Evolutionary conservation across 1,140 invertebrate species (phyloP).

Genomic region (Drosophila sp.): DNA sequence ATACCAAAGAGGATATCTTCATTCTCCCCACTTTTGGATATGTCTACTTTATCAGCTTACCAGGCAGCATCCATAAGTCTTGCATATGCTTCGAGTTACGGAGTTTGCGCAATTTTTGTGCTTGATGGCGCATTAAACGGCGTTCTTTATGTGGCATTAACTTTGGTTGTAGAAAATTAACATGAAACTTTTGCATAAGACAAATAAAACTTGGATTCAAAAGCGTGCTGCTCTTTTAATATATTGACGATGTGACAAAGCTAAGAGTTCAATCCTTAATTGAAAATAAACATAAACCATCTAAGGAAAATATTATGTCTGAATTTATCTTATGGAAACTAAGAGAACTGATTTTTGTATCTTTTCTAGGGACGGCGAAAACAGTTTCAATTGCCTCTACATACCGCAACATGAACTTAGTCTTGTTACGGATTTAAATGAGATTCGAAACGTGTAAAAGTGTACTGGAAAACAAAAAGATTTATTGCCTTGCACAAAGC

Average conservation of each 20-base stretch:
- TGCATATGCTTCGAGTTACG: conserved; percentile 40
- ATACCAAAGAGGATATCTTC: conserved; percentile 32
- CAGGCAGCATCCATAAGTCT: conserved; percentile 22
- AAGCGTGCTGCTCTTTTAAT: no score
- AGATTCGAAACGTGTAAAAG: conserved; percentile 59
- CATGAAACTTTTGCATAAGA: conserved; percentile 10
- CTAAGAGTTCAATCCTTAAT: conserved; percentile 42
- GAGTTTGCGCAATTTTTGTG: conserved; percentile 43
- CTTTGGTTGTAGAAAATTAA: conserved; percentile 22
- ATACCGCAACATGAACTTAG: conserved; percentile 60
- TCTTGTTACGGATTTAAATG: conserved; percentile 69
- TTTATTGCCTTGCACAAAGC: conserved; percentile 56
- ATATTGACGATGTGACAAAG: neutral
- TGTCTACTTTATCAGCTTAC: conserved; percentile 49
- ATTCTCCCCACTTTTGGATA: conserved; percentile 14
- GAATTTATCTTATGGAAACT: neutral
- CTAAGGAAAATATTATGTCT: neutral
- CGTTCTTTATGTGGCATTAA: conserved; percentile 40
- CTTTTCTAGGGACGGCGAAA: neutral
- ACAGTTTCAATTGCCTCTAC: conserved; percentile 21
- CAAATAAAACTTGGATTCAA: conserved; percentile 11
- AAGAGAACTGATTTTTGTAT: neutral
- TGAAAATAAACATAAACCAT: conserved; percentile 55
- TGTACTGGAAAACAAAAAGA: conserved; percentile 56
- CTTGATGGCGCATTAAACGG: conserved; percentile 54